Evolutionary conservation across 2,113 vertebrate species (phyloP).

Genomic region (Muntiacus muntjak): DNA sequence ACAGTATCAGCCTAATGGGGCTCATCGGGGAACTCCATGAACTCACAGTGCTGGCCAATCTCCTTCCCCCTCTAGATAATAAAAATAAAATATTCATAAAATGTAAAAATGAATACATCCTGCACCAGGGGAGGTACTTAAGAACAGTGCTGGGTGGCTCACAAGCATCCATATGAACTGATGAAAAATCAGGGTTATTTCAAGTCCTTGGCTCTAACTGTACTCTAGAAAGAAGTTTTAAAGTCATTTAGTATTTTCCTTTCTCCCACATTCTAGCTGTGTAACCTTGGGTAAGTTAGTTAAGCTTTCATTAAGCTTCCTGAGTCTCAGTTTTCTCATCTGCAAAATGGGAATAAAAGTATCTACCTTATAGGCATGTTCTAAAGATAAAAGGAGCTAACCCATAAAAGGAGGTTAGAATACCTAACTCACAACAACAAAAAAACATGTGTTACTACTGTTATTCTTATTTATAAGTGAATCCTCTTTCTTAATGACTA

Average conservation of each 20-base stretch:
- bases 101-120: neutral
- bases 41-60: neutral
- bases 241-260: neutral
- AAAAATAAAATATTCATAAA: neutral
- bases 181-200: neutral
- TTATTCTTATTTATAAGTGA: neutral
- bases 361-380: neutral
- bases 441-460: rapidly evolving
- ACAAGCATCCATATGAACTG: neutral
- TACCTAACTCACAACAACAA: neutral
- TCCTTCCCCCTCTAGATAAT: neutral
- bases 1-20: rapidly evolving
- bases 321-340: neutral
- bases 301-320: neutral
- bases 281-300: neutral
- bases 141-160: neutral
- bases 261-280: neutral
- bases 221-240: neutral
- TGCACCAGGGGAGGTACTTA: neutral
- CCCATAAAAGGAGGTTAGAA: neutral
- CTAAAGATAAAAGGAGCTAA: neutral
- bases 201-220: neutral
- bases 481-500: neutral
- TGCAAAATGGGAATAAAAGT: neutral
- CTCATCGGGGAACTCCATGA: neutral